Conservation (phyloP, 2,888 invertebrate genomes). For the Drosophila neotestacea region DNA sequence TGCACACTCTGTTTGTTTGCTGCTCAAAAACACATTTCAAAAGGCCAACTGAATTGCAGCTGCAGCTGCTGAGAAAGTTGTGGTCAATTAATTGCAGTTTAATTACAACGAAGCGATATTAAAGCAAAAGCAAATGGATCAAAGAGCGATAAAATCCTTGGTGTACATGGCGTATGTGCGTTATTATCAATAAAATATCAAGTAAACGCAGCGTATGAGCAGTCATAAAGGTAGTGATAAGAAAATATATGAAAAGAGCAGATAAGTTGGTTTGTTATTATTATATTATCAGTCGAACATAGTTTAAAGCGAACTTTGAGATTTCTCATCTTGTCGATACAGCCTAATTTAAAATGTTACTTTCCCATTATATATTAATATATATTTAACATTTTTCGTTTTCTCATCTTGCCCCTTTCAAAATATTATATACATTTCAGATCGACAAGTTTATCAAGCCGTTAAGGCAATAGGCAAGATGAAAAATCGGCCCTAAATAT, state of each 20-base stretch:
- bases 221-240: slow-evolving; percentile 2
- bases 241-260: slow-evolving; percentile 3
- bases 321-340: too few relatives aligned
- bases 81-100: slow-evolving; percentile 48
- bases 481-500: too few relatives aligned
- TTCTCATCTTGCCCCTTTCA: too few relatives aligned
- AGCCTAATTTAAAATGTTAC: too few relatives aligned
- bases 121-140: slow-evolving; percentile 3
- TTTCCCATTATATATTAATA: too few relatives aligned
- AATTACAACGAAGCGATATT: slow-evolving; percentile 22
- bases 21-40: slow-evolving; percentile 25
- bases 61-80: slow-evolving; percentile 30
- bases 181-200: slow-evolving; percentile 19
- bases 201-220: slow-evolving; percentile 30
- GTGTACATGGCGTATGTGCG: slow-evolving; percentile 26
- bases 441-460: too few relatives aligned
- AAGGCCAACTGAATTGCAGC: slow-evolving; percentile 4
- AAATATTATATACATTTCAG: too few relatives aligned
- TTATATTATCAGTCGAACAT: neutral
- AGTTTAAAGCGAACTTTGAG: neutral
- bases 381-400: too few relatives aligned
- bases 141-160: slow-evolving; percentile 17
- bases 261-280: too few relatives aligned
- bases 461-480: too few relatives aligned
- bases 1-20: slow-evolving; percentile 16